A percentile compares a stretch with the other conserved stretches of the same genome.
Conservation (phyloP, 2,888 invertebrate genomes). For the Lamellibrachia columna region DNA sequence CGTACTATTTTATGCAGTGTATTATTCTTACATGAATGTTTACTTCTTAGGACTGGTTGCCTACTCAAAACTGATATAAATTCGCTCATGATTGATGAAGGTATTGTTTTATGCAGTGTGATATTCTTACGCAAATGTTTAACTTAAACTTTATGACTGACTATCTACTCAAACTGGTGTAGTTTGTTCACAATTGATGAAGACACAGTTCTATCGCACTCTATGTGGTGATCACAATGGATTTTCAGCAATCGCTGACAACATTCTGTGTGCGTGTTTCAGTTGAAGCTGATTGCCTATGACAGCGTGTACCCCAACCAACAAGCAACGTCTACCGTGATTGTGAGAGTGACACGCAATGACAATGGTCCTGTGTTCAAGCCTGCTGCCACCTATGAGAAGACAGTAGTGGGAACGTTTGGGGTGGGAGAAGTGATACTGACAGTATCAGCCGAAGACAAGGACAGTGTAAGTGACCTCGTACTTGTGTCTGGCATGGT, state of each 20-base stretch:
- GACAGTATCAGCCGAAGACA: conserved; percentile 37
- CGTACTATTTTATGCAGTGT: too few relatives aligned
- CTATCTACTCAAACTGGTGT: too few relatives aligned
- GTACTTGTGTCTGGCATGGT: not conserved
- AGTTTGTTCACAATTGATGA: too few relatives aligned
- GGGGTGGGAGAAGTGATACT: conserved; percentile 37
- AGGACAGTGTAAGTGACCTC: conserved; percentile 34
- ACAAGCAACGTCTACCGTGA: conserved; percentile 42
- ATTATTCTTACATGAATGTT: too few relatives aligned
- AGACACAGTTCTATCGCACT: not conserved
- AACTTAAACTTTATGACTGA: too few relatives aligned
- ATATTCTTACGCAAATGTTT: not conserved
- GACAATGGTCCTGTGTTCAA: conserved; percentile 49
- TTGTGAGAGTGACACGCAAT: conserved; percentile 53
- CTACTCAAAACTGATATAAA: too few relatives aligned
- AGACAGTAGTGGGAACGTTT: conserved; percentile 33
- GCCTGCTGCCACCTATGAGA: conserved; percentile 39
- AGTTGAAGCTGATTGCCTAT: conserved; percentile 49
- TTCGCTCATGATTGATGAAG: too few relatives aligned
- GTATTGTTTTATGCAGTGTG: not conserved
- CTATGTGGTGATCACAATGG: not conserved
- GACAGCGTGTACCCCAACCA: conserved; percentile 50
- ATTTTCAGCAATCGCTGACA: not conserved
- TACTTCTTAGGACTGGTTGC: too few relatives aligned
- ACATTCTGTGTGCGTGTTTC: not conserved